Evolutionary conservation across 2,888 invertebrate species (phyloP).

Genomic region (Oligia strigilis): DNA sequence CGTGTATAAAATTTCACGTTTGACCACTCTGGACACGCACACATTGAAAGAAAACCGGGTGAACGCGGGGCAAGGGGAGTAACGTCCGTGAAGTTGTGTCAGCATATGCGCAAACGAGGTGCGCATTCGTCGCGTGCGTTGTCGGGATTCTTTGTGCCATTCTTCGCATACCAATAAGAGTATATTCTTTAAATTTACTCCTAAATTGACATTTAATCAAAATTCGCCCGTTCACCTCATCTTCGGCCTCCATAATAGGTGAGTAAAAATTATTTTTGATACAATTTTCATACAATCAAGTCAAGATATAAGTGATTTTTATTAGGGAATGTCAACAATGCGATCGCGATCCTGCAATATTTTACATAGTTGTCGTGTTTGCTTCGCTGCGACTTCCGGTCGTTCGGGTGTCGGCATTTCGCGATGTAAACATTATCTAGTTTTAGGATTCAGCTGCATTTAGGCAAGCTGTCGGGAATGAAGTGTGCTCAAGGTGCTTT

Average conservation of each 20-base stretch:
- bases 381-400: conserved; percentile 91
- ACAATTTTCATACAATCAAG: conserved; percentile 92
- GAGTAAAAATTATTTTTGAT: conserved; percentile 91
- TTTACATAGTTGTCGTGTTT: conserved; percentile 95
- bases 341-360: conserved; percentile 94
- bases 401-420: conserved; percentile 90
- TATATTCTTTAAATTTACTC: conserved; percentile 93
- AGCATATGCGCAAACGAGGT: conserved; percentile 95
- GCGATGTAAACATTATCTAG: conserved; percentile 91
- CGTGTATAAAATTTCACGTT: conserved; percentile 89
- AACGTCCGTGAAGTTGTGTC: conserved; percentile 92
- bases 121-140: conserved; percentile 97
- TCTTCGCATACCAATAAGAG: conserved; percentile 97
- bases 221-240: conserved; percentile 92
- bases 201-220: conserved; percentile 92
- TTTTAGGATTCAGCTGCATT: conserved; percentile 85
- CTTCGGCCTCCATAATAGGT: conserved; percentile 93
- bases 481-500: conserved; percentile 90
- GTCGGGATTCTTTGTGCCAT: conserved; percentile 99
- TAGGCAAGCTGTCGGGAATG: conserved; percentile 87
- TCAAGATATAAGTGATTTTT: conserved; percentile 91
- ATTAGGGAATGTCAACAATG: conserved; percentile 93
- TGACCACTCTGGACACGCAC: conserved; percentile 89
- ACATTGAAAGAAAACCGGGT: conserved; percentile 83
- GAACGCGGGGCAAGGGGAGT: conserved; percentile 88